Conservation (phyloP, 2,888 invertebrate genomes). For the Macrophya annulata region DNA sequence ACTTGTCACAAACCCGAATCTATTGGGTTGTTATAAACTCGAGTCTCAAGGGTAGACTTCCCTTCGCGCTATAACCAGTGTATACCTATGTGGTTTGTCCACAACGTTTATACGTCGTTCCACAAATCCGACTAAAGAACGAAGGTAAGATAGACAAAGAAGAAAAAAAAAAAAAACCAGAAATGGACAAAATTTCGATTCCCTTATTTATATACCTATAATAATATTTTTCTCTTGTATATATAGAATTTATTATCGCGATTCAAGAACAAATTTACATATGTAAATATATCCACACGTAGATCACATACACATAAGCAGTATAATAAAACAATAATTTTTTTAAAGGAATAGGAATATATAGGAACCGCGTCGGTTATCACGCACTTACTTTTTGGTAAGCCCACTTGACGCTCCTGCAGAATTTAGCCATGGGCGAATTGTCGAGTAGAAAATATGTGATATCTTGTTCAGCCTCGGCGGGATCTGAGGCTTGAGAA, state of each 20-base stretch:
- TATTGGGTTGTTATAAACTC: slow-evolving; percentile 9
- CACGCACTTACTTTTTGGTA: slow-evolving; percentile 72
- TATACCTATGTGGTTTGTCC: neutral
- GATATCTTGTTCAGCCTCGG: slow-evolving; percentile 54
- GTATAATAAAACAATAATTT: neutral
- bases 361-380: neutral
- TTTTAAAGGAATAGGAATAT: neutral
- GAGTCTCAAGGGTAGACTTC: neutral
- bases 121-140: neutral
- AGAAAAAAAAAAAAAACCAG: neutral
- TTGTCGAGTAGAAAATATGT: slow-evolving; percentile 73
- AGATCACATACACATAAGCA: neutral
- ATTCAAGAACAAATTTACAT: neutral
- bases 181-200: neutral
- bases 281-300: neutral
- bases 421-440: slow-evolving; percentile 73
- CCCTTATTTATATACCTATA: too few relatives aligned
- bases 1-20: slow-evolving; percentile 36
- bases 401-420: slow-evolving; percentile 73
- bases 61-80: neutral
- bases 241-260: neutral
- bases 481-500: slow-evolving; percentile 25
- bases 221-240: neutral
- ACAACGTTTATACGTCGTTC: neutral
- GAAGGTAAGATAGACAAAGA: neutral